phyloP scores from a whole-genome alignment of 2,888 invertebrate species.

The Drosophila imparisetae region DNA sequence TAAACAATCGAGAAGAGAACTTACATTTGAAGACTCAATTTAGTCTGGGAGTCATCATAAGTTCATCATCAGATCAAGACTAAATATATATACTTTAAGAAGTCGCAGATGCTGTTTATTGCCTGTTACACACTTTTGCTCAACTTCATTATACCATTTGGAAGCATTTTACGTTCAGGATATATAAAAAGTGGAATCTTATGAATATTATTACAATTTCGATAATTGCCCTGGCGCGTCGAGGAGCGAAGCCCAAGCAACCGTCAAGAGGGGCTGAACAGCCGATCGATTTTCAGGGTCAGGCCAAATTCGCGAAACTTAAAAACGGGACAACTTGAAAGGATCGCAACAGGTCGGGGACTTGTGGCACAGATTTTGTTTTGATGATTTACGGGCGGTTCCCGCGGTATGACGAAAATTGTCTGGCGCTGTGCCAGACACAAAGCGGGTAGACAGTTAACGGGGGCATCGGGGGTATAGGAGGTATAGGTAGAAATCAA shows the following conservation, averaged over 20 bases:
- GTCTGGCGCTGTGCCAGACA: slow-evolving; percentile 48
- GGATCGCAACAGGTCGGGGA: slow-evolving; percentile 24
- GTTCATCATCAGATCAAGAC: neutral
- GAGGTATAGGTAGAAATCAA: slow-evolving; percentile 57
- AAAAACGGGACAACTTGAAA: slow-evolving; percentile 49
- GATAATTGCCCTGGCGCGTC: slow-evolving; percentile 79
- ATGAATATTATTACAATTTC: slow-evolving; percentile 82
- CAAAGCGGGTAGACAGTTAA: neutral
- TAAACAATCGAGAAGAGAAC: no score
- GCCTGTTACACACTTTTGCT: neutral
- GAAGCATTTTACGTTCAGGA: neutral
- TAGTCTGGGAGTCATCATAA: neutral
- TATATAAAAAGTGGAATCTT: slow-evolving; percentile 27
- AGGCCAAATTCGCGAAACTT: slow-evolving; percentile 38
- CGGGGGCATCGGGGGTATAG: neutral
- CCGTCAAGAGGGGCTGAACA: slow-evolving; percentile 14
- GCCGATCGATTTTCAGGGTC: slow-evolving; percentile 56
- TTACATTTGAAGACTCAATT: neutral
- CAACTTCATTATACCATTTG: neutral
- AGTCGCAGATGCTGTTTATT: neutral
- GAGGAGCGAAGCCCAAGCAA: slow-evolving; percentile 31
- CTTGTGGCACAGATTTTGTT: slow-evolving; percentile 37
- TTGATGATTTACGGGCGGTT: slow-evolving; percentile 71
- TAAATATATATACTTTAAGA: neutral
- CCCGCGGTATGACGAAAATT: slow-evolving; percentile 57